Percentiles rank a stretch among this genome's conserved stretches.
phyloP scores from a whole-genome alignment of 1,140 invertebrate genomes.

The Idris sp. region DNA sequence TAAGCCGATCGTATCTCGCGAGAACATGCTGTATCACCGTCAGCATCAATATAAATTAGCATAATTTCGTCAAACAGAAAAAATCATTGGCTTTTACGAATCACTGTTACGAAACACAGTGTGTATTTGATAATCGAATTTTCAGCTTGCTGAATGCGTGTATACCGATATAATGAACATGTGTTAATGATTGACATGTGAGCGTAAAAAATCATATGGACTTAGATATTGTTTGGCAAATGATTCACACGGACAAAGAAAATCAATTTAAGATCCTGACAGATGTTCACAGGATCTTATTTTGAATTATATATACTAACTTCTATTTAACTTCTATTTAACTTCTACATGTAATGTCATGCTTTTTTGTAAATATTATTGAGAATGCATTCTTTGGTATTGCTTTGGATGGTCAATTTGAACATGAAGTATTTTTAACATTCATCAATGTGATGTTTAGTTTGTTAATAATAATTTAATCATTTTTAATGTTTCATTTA shows the following conservation, averaged over 20 bases:
- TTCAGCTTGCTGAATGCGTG: constrained; percentile 37
- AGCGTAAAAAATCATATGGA: constrained; percentile 40
- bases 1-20: constrained; percentile 53
- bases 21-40: constrained; percentile 39
- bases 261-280: constrained; percentile 15
- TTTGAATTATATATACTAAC: no score
- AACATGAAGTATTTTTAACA: no score
- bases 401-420: no score
- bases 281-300: background rate
- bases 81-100: constrained; percentile 2
- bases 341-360: no score
- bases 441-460: no score
- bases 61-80: constrained; percentile 30
- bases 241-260: constrained; percentile 15
- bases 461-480: no score
- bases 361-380: no score
- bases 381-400: no score
- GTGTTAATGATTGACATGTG: constrained; percentile 69
- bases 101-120: constrained; percentile 10
- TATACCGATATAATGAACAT: constrained; percentile 66
- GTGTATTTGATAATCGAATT: constrained; percentile 30
- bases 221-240: constrained; percentile 35
- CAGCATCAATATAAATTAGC: constrained; percentile 20
- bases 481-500: no score
- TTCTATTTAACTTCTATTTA: no score